Evolutionary conservation across 2,797 vertebrate genomes (phyloP), one percentile per base, ranked within the genome.

Genomic region (Sternarchorhynchus goeldii): DNA sequence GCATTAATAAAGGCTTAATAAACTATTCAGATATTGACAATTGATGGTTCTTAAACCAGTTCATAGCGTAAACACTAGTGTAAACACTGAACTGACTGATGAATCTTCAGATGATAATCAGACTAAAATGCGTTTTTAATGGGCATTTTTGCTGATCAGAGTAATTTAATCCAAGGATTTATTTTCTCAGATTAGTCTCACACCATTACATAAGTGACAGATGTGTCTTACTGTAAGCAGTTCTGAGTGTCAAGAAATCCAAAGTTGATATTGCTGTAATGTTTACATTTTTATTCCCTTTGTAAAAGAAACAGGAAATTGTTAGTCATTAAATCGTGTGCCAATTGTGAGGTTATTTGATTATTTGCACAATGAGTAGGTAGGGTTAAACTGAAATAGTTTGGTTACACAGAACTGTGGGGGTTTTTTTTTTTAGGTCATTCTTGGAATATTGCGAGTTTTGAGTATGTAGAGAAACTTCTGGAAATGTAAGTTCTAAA

Each of bases 301-400:
- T 17, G 50, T 18, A 56, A 32, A 71, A 4, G n/a, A 58, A 29
- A 36, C 45, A 56, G n/a, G 16, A 31, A 55, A 56, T 56, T 6
- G n/a, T 20, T 7, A 12, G 17, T 71, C 17, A 57, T 71, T 58
- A 36, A 7, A 6, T 3, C 16, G 20, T 25, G 50, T 41, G 53
- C 36, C 17, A 62, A 17, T 50, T 63, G 25, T 31, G 56, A 39
- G 39, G 77, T 32, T 56, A 69, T 20, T 55, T 12, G 0, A 41
- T 32, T 73, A 41, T 72, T 62, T 78, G 69, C 69, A 65, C 34
- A 65, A 16, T 20, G 6, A 69, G 45, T 32, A 32, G n/a, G 18
- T 69, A 31, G 29, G 7, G 5, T 29, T 67, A 14, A 18, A 34
- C 34, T 57, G 10, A 50, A 12, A 57, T 57, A 1, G 21, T 36